These are phyloP conservation scores for Noctua pronuba DNA, from an alignment of 2,888 invertebrate species.

Conservation along the genomic window DNA sequence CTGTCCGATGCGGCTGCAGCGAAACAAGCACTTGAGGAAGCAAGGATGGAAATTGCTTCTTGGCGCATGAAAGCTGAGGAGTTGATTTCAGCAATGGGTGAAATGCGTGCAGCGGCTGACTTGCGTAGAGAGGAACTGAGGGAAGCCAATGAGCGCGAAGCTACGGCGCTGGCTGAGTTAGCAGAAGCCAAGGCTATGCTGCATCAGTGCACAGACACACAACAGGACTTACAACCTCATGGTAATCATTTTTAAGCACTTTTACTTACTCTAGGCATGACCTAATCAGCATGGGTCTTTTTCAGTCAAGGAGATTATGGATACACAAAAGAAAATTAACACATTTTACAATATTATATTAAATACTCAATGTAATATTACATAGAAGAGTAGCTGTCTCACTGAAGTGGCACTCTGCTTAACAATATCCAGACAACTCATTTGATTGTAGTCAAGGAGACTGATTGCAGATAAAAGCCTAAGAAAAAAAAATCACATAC, in stretches of 20 bases:
- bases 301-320: background rate
- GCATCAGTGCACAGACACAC: conserved; percentile 81
- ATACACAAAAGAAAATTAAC: background rate
- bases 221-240: conserved; percentile 82
- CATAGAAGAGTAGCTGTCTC: too few species aligned
- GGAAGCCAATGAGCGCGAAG: conserved; percentile 82
- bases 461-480: too few species aligned
- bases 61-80: conserved; percentile 84
- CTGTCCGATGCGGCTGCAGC: conserved; percentile 77
- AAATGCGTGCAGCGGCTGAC: conserved; percentile 82
- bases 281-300: background rate
- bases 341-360: too few species aligned
- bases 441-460: too few species aligned
- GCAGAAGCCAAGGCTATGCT: conserved; percentile 84
- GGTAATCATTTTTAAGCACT: conserved; percentile 70
- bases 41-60: conserved; percentile 75
- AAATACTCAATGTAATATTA: too few species aligned
- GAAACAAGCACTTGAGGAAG: conserved; percentile 80
- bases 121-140: conserved; percentile 81
- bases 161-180: conserved; percentile 81
- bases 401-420: too few species aligned
- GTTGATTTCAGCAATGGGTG: conserved; percentile 78
- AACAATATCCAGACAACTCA: too few species aligned
- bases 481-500: too few species aligned
- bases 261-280: too few species aligned